A percentile compares a stretch with the other conserved stretches of the same genome.
These are phyloP conservation scores for Drosophila peninsularis DNA, from an alignment of 2,888 invertebrate species.

Conservation along the genomic window DNA sequence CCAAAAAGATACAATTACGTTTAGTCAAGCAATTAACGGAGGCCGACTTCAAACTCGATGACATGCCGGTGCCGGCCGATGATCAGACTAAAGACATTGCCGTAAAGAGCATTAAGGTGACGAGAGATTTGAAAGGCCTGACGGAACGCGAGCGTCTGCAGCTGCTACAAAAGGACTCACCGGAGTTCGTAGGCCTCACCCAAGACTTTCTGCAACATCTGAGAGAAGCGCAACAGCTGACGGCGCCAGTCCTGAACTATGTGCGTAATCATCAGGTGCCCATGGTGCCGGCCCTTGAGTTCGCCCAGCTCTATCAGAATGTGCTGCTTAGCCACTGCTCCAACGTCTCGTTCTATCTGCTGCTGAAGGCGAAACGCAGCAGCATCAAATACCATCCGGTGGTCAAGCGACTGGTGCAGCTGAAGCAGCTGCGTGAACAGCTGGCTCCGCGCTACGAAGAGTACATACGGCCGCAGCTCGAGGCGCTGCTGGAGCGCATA, in stretches of 20 bases:
- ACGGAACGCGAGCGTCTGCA: conserved; percentile 91
- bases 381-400: conserved; percentile 94
- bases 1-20: conserved; percentile 91
- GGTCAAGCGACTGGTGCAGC: conserved; percentile 92
- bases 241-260: conserved; percentile 89
- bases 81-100: background rate
- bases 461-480: conserved; percentile 89
- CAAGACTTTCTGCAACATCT: conserved; percentile 91
- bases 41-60: conserved; percentile 87
- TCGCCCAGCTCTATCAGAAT: conserved; percentile 89
- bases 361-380: conserved; percentile 91
- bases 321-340: conserved; percentile 92
- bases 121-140: conserved; percentile 91
- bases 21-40: conserved; percentile 91
- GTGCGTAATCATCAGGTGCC: conserved; percentile 87
- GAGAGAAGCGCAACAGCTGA: conserved; percentile 87
- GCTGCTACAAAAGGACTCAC: conserved; percentile 93
- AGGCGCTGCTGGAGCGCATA: conserved; percentile 87
- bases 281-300: conserved; percentile 89
- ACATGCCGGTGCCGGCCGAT: conserved; percentile 19
- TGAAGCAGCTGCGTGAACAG: conserved; percentile 90
- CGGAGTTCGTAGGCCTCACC: conserved; percentile 92
- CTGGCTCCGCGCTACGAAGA: conserved; percentile 89
- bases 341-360: conserved; percentile 93
- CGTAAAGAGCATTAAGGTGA: conserved; percentile 85